Conservation (phyloP, 2,113 vertebrate species). For the Pteronura brasiliensis region DNA sequence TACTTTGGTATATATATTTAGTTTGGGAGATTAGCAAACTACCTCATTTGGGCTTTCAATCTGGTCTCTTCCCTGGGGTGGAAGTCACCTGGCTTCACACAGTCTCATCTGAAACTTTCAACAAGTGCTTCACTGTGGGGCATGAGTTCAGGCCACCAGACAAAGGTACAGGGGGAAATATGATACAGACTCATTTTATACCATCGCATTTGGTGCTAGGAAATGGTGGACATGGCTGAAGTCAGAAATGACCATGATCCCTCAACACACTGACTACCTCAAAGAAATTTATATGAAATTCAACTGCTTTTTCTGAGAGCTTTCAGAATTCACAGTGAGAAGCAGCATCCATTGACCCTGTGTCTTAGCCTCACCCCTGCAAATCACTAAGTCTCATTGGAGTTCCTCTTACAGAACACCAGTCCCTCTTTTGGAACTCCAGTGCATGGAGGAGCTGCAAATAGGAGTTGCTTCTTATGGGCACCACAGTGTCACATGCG, state of each 20-base stretch:
- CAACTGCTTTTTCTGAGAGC: neutral
- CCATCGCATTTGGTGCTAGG: neutral
- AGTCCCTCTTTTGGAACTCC: no score
- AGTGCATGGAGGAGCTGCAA: neutral
- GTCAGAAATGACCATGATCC: neutral
- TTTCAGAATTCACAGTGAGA: neutral
- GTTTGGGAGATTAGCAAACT: neutral
- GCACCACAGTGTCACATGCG: rapidly evolving
- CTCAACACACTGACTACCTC: neutral
- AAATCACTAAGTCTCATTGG: neutral
- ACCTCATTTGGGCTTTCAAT: neutral
- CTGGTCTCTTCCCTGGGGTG: neutral
- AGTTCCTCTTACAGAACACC: neutral
- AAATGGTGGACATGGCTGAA: neutral
- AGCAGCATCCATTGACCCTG: neutral
- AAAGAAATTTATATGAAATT: neutral
- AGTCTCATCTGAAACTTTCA: neutral
- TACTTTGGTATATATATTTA: neutral
- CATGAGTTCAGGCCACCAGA: neutral
- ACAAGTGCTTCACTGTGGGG: neutral
- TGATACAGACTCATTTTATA: neutral
- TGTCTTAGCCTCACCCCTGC: neutral
- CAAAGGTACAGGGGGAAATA: neutral
- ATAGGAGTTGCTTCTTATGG: neutral
- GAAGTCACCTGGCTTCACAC: neutral